These are phyloP conservation scores for Dioctria rufipes DNA, from an alignment of 2,888 invertebrate genomes.

Conservation along the genomic window DNA sequence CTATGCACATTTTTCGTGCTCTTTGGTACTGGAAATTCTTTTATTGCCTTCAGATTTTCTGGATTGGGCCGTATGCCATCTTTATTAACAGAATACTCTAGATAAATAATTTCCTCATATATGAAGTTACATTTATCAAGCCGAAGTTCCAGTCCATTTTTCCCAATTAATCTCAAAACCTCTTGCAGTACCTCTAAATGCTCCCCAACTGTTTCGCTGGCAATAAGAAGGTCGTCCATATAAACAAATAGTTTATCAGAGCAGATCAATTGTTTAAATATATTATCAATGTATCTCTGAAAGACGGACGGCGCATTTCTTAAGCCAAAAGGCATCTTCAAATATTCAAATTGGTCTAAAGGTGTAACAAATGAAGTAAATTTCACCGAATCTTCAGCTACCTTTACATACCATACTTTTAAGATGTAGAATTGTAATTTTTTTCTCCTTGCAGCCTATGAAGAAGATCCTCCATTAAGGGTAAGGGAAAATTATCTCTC, in stretches of 20 bases:
- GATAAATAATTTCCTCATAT: constrained; percentile 46
- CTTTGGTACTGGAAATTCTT: constrained; percentile 56
- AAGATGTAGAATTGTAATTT: too few relatives aligned
- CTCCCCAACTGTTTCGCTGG: constrained; percentile 52
- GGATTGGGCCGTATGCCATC: constrained; percentile 50
- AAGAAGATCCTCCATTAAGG: too few relatives aligned
- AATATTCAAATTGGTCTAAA: too few relatives aligned
- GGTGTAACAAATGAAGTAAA: neutral
- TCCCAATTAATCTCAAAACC: constrained; percentile 28
- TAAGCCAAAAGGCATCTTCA: too few relatives aligned
- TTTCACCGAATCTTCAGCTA: neutral
- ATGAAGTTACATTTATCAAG: constrained; percentile 55
- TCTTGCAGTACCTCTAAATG: constrained; percentile 53
- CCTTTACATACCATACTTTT: too few relatives aligned
- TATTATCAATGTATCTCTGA: neutral
- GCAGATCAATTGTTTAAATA: neutral
- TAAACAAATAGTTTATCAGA: too few relatives aligned
- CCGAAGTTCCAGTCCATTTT: neutral
- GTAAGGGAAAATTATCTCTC: too few relatives aligned
- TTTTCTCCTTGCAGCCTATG: too few relatives aligned
- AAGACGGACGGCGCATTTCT: neutral
- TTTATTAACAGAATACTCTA: constrained; percentile 36
- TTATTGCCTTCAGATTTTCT: constrained; percentile 53
- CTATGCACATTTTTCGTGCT: constrained; percentile 60
- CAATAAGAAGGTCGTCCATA: constrained; percentile 60